Conservation (phyloP, 2,113 vertebrate species). For the Hyla sarda region DNA sequence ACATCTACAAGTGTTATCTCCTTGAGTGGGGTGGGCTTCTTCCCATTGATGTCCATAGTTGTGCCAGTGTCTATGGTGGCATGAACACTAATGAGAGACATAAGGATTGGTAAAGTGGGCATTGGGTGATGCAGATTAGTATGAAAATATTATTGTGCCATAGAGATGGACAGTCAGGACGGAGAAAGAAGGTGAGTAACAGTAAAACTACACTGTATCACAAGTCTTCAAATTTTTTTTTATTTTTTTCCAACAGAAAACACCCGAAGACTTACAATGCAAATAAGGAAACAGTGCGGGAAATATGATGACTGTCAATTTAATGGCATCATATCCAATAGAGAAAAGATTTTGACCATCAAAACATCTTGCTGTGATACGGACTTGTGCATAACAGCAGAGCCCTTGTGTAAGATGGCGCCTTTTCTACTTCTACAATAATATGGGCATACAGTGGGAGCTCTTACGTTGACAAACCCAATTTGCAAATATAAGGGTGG, state of each 20-base stretch:
- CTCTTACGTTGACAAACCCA: too few species aligned
- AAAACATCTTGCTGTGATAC: constrained; percentile 13
- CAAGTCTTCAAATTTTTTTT: neutral
- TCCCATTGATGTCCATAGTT: too few species aligned
- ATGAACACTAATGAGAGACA: too few species aligned
- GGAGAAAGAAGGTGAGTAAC: neutral
- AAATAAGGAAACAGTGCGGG: neutral
- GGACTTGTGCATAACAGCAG: neutral
- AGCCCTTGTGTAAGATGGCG: neutral
- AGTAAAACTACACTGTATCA: neutral
- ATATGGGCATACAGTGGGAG: too few species aligned
- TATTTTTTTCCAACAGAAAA: neutral
- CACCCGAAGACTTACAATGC: neutral
- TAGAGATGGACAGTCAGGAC: neutral
- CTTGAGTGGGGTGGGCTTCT: too few species aligned
- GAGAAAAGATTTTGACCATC: neutral
- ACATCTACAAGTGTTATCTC: too few species aligned
- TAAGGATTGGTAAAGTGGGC: too few species aligned
- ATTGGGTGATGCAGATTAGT: too few species aligned
- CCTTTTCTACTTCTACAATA: neutral
- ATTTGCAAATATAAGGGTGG: neutral
- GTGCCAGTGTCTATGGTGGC: too few species aligned
- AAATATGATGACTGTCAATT: neutral
- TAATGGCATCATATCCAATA: neutral
- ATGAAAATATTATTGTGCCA: too few species aligned